phyloP scores from a whole-genome alignment of 1,140 invertebrate species.

The Glomeris maerens region DNA sequence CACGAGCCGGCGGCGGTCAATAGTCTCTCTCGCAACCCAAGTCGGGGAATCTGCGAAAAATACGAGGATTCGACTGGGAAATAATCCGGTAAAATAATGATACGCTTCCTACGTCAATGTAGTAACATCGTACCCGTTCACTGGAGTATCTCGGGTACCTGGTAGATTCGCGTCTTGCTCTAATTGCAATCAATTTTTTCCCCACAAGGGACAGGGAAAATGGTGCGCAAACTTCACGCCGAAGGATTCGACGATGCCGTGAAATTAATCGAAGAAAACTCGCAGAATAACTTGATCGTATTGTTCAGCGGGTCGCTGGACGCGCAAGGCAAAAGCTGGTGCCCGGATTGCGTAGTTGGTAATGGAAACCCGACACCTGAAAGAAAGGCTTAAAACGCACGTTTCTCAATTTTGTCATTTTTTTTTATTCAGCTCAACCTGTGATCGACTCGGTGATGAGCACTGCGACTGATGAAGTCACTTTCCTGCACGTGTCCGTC shows the following conservation, averaged over 20 bases:
- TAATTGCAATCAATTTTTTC: too few species aligned
- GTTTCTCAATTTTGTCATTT: not conserved
- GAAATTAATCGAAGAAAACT: slow-evolving; percentile 17
- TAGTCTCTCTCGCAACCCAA: too few species aligned
- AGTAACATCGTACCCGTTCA: too few species aligned
- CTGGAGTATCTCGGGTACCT: too few species aligned
- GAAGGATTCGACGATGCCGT: slow-evolving; percentile 21
- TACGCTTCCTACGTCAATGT: too few species aligned
- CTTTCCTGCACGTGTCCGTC: slow-evolving; percentile 25
- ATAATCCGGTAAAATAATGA: too few species aligned
- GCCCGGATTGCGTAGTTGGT: slow-evolving; percentile 27
- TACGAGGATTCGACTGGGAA: too few species aligned
- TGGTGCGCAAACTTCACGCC: slow-evolving; percentile 22
- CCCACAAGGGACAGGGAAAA: too few species aligned
- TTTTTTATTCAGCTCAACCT: slow-evolving; percentile 23
- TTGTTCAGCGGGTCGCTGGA: slow-evolving; percentile 23
- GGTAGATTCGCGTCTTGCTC: too few species aligned
- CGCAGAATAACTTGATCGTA: slow-evolving; percentile 19
- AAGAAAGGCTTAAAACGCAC: not conserved
- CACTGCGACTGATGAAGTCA: slow-evolving; percentile 19
- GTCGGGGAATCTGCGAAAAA: too few species aligned
- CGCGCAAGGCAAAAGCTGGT: slow-evolving; percentile 23
- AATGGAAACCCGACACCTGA: not conserved
- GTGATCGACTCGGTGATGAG: slow-evolving; percentile 20
- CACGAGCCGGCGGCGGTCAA: too few species aligned